These are phyloP conservation scores for Zaprionus taronus DNA, from an alignment of 1,140 invertebrate genomes.

Conservation along the genomic window DNA sequence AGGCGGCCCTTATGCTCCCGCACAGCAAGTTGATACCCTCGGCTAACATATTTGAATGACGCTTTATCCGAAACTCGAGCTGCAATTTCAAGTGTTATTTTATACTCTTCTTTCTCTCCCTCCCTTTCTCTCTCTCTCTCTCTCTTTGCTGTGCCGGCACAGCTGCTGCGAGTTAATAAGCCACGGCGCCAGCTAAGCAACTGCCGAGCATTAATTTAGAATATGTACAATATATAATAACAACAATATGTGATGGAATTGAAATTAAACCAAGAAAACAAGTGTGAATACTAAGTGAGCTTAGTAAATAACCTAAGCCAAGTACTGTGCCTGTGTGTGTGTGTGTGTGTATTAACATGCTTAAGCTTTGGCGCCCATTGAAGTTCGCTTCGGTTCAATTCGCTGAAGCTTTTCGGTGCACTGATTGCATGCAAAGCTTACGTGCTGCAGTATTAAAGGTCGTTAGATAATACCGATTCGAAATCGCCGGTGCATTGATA, in stretches of 20 bases:
- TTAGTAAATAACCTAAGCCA: slow-evolving; percentile 21
- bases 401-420: slow-evolving; percentile 32
- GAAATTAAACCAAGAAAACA: slow-evolving; percentile 18
- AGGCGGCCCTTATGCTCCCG: slow-evolving; percentile 30
- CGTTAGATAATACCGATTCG: slow-evolving; percentile 28
- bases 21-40: slow-evolving; percentile 62
- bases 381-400: slow-evolving; percentile 13
- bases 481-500: slow-evolving; percentile 10
- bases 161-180: slow-evolving; percentile 33
- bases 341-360: not conserved
- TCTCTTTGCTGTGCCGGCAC: slow-evolving; percentile 21
- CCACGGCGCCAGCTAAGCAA: slow-evolving; percentile 6
- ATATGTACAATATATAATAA: slow-evolving; percentile 21
- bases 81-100: slow-evolving; percentile 42
- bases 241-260: slow-evolving; percentile 2
- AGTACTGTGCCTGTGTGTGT: not conserved
- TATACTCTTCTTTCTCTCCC: not conserved
- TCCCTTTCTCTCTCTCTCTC: not conserved
- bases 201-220: slow-evolving; percentile 19
- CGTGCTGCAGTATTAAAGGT: slow-evolving; percentile 37
- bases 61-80: slow-evolving; percentile 25
- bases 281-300: slow-evolving; percentile 32
- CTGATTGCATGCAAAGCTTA: slow-evolving; percentile 34
- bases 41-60: slow-evolving; percentile 47
- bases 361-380: slow-evolving; percentile 24